These are phyloP conservation scores for Parelbella ahira DNA, from an alignment of 2,888 invertebrate genomes.

Conservation along the genomic window DNA sequence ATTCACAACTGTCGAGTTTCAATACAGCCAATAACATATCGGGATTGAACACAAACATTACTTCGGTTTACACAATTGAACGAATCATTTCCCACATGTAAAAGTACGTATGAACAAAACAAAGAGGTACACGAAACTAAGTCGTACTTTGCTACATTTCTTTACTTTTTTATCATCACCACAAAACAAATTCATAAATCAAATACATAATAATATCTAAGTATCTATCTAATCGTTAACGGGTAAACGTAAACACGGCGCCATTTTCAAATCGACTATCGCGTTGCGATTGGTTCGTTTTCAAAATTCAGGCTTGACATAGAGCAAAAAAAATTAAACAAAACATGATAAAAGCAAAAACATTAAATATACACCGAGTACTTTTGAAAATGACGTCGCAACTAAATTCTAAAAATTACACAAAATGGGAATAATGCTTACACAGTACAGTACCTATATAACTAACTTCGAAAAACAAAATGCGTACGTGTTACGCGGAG, in stretches of 20 bases:
- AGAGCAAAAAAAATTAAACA: slow-evolving; percentile 2
- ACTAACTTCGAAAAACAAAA: slow-evolving; percentile 46
- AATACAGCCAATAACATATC: too few relatives aligned
- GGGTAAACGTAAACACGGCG: slow-evolving; percentile 1
- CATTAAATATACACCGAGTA: slow-evolving; percentile 27
- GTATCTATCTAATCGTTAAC: background rate
- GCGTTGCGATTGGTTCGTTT: slow-evolving; percentile 6
- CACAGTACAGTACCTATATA: slow-evolving; percentile 49
- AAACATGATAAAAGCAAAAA: too few relatives aligned
- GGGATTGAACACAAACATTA: too few relatives aligned
- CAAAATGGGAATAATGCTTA: slow-evolving; percentile 73
- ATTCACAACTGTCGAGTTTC: slow-evolving; percentile 67
- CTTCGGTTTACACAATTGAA: too few relatives aligned
- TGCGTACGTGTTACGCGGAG: slow-evolving; percentile 53
- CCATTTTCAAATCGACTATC: slow-evolving; percentile 6
- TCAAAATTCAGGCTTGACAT: slow-evolving; percentile 18
- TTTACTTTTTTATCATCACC: slow-evolving; percentile 26
- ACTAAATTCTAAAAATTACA: slow-evolving; percentile 58
- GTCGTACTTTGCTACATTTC: slow-evolving; percentile 27
- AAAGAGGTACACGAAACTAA: slow-evolving; percentile 29
- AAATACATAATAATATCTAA: slow-evolving; percentile 37
- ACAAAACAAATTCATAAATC: slow-evolving; percentile 38
- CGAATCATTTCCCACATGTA: too few relatives aligned
- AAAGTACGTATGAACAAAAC: slow-evolving; percentile 22
- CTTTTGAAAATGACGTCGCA: slow-evolving; percentile 60